Conservation (phyloP, 2,113 vertebrate genomes). For the Galemys pyrenaicus region DNA sequence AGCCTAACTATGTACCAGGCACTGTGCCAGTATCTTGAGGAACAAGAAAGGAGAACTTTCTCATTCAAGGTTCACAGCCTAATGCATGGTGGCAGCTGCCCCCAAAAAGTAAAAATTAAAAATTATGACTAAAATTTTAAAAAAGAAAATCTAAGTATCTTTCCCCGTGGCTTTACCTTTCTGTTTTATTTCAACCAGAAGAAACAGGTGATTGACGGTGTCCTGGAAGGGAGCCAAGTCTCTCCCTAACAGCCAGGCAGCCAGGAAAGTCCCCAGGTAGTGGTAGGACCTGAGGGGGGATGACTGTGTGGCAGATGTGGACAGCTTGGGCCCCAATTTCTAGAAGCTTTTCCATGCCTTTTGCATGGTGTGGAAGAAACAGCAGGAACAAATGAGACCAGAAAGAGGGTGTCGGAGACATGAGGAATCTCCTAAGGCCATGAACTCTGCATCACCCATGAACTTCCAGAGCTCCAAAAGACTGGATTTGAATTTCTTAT, state of each 20-base stretch:
- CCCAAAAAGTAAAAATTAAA: neutral
- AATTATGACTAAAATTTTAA: neutral
- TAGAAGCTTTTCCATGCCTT: neutral
- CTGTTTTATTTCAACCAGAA: neutral
- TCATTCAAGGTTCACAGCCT: neutral
- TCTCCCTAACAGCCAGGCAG: neutral
- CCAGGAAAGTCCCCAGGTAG: neutral
- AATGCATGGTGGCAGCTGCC: neutral
- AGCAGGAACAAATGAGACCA: neutral
- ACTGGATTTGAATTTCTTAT: neutral
- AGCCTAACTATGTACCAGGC: neutral
- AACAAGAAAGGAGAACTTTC: neutral
- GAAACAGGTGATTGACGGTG: neutral
- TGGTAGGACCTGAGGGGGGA: neutral
- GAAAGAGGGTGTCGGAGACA: rapidly evolving
- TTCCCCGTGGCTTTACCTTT: neutral
- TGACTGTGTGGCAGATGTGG: rapidly evolving
- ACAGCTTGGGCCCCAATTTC: neutral
- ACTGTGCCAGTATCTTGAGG: neutral
- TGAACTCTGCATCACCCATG: neutral
- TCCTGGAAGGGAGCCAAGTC: neutral
- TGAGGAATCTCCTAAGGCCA: neutral
- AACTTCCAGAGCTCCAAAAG: neutral
- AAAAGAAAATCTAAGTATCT: neutral
- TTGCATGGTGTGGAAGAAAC: neutral